Evolutionary conservation across 2,888 invertebrate genomes (phyloP).

Genomic region (Hirtodrosophila alboralis): DNA sequence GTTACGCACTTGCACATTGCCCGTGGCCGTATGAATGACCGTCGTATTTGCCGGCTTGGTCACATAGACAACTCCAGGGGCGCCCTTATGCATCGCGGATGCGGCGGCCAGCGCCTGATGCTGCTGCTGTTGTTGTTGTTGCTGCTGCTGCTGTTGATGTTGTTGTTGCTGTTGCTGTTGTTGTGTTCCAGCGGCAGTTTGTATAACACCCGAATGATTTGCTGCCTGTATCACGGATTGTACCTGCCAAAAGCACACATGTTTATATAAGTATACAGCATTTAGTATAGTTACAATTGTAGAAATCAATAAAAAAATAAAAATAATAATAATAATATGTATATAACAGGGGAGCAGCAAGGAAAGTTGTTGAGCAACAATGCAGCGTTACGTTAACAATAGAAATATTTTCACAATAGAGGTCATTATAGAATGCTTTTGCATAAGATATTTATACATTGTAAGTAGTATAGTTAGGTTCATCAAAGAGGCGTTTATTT

Average conservation of each 20-base stretch:
- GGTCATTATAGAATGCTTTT: too few relatives aligned
- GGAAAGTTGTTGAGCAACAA: too few relatives aligned
- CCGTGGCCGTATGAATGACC: constrained; percentile 96
- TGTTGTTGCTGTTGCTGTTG: constrained; percentile 53
- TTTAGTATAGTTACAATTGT: neutral
- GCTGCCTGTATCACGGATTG: constrained; percentile 98
- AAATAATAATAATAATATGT: too few relatives aligned
- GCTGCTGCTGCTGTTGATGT: constrained; percentile 50
- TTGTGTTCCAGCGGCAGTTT: constrained; percentile 92
- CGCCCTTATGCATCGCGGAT: constrained; percentile 88
- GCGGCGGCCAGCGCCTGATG: constrained; percentile 88
- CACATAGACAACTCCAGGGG: constrained; percentile 88
- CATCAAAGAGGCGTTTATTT: too few relatives aligned
- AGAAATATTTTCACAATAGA: too few relatives aligned
- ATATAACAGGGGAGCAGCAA: too few relatives aligned
- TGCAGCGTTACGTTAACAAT: too few relatives aligned
- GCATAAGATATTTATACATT: too few relatives aligned
- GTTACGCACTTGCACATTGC: constrained; percentile 87
- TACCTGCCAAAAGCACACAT: constrained; percentile 86
- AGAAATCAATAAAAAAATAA: too few relatives aligned
- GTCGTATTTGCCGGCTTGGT: constrained; percentile 91
- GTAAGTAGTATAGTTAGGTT: too few relatives aligned
- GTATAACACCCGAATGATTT: constrained; percentile 97
- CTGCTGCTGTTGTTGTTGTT: constrained; percentile 50
- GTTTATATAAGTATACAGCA: too few relatives aligned